Percentiles rank a stretch among this genome's conserved stretches.
Evolutionary conservation across 2,888 invertebrate genomes (phyloP).

Genomic region (Hirtodrosophila trivittata): DNA sequence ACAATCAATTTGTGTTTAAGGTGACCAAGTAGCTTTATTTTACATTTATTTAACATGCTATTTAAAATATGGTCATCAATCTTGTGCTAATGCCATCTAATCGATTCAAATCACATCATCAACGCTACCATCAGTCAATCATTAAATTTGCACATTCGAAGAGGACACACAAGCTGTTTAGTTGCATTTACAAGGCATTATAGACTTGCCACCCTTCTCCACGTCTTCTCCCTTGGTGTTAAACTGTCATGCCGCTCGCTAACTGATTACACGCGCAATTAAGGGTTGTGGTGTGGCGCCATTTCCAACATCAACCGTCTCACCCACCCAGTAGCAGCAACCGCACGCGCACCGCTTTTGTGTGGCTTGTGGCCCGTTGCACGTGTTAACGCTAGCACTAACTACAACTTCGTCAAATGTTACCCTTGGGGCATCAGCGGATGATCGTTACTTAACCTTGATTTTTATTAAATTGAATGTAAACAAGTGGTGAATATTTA

Average conservation of each 20-base stretch:
- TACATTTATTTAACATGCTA: constrained; percentile 43
- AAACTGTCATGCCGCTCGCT: constrained; percentile 24
- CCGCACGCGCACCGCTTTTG: constrained; percentile 46
- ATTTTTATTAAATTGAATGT: constrained; percentile 65
- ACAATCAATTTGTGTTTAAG: constrained; percentile 33
- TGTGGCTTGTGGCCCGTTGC: constrained; percentile 71
- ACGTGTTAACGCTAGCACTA: constrained; percentile 58
- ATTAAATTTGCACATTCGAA: constrained; percentile 23
- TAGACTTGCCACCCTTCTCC: constrained; percentile 29
- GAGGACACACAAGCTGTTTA: constrained; percentile 57
- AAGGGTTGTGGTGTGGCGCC: constrained; percentile 65
- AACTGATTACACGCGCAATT: constrained; percentile 72
- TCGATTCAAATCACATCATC: constrained; percentile 62
- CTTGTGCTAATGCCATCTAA: constrained; percentile 56
- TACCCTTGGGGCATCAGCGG: constrained; percentile 55
- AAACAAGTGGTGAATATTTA: constrained; percentile 21
- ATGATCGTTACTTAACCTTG: constrained; percentile 62
- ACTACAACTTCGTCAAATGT: constrained; percentile 49
- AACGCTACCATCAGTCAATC: constrained; percentile 26
- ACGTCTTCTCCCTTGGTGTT: not conserved
- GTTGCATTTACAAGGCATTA: constrained; percentile 65
- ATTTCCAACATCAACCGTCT: constrained; percentile 10
- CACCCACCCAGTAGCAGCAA: constrained; percentile 14
- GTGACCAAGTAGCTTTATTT: constrained; percentile 17
- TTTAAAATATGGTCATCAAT: constrained; percentile 67